Conservation (phyloP, 2,797 vertebrate genomes). For the Karalla daura region DNA sequence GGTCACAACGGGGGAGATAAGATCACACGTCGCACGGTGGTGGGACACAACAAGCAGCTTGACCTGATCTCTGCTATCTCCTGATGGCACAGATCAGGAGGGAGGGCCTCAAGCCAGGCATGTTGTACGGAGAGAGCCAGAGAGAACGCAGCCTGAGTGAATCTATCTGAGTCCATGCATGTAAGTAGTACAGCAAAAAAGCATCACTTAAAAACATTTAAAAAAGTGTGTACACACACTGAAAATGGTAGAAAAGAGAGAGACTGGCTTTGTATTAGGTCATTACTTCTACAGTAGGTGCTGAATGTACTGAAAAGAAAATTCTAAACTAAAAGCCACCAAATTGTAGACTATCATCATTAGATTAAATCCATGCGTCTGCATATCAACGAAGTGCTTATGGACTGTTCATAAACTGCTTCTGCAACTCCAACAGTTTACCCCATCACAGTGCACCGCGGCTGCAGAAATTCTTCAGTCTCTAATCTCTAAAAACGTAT, state of each 20-base stretch:
- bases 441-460: constrained; percentile 56
- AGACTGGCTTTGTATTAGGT: too few relatives aligned
- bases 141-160: too few relatives aligned
- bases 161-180: too few relatives aligned
- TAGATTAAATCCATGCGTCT: background rate
- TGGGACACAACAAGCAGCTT: constrained; percentile 31
- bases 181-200: too few relatives aligned
- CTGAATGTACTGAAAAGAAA: background rate
- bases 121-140: too few relatives aligned
- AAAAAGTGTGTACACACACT: too few relatives aligned
- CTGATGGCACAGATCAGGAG: background rate
- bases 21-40: constrained; percentile 2
- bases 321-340: background rate
- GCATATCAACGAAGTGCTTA: background rate
- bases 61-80: constrained; percentile 15
- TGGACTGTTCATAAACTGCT: constrained; percentile 20
- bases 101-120: too few relatives aligned
- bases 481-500: too few relatives aligned
- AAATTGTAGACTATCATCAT: background rate
- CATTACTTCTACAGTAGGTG: too few relatives aligned
- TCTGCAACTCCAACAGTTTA: constrained; percentile 37
- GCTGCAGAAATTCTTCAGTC: constrained; percentile 58
- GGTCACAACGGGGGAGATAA: constrained; percentile 26
- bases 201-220: too few relatives aligned
- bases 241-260: too few relatives aligned